Evolutionary conservation across 1,140 invertebrate species (phyloP).

Genomic region (Neelides sp.): DNA sequence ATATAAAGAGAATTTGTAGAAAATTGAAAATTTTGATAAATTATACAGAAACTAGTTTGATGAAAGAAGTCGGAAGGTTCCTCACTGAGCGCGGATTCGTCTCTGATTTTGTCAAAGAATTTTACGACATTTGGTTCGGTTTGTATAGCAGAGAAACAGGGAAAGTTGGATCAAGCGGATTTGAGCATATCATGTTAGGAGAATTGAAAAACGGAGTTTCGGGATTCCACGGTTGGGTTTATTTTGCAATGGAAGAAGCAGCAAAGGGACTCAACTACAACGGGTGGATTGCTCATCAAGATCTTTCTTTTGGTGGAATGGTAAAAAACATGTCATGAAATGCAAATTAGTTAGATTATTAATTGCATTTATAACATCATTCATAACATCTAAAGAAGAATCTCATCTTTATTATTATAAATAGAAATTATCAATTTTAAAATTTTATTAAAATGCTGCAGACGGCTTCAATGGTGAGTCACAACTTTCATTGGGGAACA

Average conservation of each 20-base stretch:
- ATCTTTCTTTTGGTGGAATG: too few relatives aligned
- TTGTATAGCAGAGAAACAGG: constrained; percentile 19
- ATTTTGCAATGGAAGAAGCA: constrained; percentile 35
- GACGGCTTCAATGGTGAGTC: constrained; percentile 62
- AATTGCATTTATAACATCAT: too few relatives aligned
- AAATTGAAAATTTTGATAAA: too few relatives aligned
- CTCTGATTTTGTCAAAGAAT: constrained; percentile 3
- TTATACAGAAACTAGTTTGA: too few relatives aligned
- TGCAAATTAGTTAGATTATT: too few relatives aligned
- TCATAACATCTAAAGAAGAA: too few relatives aligned
- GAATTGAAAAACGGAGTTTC: constrained; percentile 35
- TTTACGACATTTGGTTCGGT: constrained; percentile 30
- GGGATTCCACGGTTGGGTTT: constrained; percentile 40
- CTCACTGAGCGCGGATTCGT: constrained; percentile 9
- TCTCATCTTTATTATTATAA: too few relatives aligned
- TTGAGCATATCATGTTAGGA: constrained; percentile 40
- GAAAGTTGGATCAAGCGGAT: constrained; percentile 33
- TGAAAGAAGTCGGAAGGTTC: constrained; percentile 34
- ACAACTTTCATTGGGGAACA: constrained; percentile 58
- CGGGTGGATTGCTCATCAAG: constrained; percentile 12
- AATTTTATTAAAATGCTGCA: constrained; percentile 35
- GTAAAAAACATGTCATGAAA: too few relatives aligned
- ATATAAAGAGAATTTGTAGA: too few relatives aligned
- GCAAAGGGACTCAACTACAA: constrained; percentile 12
- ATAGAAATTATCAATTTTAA: too few relatives aligned